phyloP scores from a whole-genome alignment of 2,888 invertebrate species.

The Gymnosoma rotundatum region DNA sequence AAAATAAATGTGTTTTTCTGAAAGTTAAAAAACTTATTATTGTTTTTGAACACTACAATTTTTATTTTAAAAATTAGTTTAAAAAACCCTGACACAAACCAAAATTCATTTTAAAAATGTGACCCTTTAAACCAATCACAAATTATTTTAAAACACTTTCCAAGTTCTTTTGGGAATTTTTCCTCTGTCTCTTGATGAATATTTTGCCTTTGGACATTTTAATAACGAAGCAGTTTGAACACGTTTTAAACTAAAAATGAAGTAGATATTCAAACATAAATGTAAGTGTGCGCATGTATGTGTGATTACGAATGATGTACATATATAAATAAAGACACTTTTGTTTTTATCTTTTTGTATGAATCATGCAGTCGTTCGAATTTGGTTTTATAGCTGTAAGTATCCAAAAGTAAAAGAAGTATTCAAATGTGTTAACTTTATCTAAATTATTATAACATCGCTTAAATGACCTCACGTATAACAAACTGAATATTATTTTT shows the following conservation, averaged over 20 bases:
- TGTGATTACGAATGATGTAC: background rate
- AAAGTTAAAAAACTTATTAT: too few relatives aligned
- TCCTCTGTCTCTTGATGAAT: background rate
- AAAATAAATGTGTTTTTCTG: too few relatives aligned
- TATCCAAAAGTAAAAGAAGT: slow-evolving; percentile 28
- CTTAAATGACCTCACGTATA: slow-evolving; percentile 79
- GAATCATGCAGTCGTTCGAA: slow-evolving; percentile 36
- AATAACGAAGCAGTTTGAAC: slow-evolving; percentile 58
- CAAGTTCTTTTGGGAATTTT: too few relatives aligned
- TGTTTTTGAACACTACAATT: too few relatives aligned
- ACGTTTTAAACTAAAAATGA: slow-evolving; percentile 50
- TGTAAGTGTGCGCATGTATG: background rate
- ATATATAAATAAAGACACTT: background rate
- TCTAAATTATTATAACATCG: slow-evolving; percentile 80
- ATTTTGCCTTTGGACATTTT: background rate
- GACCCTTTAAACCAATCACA: too few relatives aligned
- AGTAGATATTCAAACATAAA: slow-evolving; percentile 16
- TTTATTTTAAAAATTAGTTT: too few relatives aligned
- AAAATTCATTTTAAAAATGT: too few relatives aligned
- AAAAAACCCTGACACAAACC: too few relatives aligned
- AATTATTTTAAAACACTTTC: too few relatives aligned
- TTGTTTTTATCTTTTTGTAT: slow-evolving; percentile 14
- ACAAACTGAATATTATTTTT: slow-evolving; percentile 43
- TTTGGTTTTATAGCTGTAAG: slow-evolving; percentile 2
- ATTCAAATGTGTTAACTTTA: slow-evolving; percentile 79